A percentile compares a stretch with the other conserved stretches of the same genome.
phyloP scores from a whole-genome alignment of 2,113 vertebrate species.

The Oreochromis tanganicae region DNA sequence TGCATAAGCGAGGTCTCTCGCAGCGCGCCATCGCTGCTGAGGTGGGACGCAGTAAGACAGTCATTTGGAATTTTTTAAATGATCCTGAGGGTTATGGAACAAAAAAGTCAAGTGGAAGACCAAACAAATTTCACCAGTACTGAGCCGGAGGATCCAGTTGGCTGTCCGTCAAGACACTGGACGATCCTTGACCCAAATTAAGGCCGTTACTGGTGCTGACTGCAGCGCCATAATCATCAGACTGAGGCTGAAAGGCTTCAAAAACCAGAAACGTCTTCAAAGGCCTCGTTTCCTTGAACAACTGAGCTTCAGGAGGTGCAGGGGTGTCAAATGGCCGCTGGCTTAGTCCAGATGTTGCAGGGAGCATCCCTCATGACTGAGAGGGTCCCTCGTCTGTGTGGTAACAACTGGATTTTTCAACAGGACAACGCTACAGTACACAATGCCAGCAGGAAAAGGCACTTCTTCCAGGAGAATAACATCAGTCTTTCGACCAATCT shows the following conservation, averaged over 20 bases:
- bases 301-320: accelerated
- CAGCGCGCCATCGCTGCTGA: neutral
- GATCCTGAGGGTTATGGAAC: neutral
- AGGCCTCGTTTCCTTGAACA: neutral
- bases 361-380: neutral
- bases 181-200: neutral
- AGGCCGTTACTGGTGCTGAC: neutral
- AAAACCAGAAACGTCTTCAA: neutral
- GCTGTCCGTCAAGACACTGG: neutral
- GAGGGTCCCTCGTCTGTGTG: neutral
- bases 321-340: neutral
- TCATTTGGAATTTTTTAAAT: neutral
- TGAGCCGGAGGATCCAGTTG: neutral
- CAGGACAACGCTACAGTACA: accelerated
- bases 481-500: neutral
- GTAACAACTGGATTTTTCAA: neutral
- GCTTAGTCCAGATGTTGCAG: neutral
- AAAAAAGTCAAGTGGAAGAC: no score
- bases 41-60: neutral
- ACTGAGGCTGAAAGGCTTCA: neutral
- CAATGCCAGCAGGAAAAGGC: neutral
- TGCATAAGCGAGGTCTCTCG: accelerated
- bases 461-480: neutral
- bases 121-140: neutral
- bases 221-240: neutral